Percentiles rank a stretch among this genome's conserved stretches.
phyloP scores from a whole-genome alignment of 2,113 vertebrate species.

The Strix uralensis region DNA sequence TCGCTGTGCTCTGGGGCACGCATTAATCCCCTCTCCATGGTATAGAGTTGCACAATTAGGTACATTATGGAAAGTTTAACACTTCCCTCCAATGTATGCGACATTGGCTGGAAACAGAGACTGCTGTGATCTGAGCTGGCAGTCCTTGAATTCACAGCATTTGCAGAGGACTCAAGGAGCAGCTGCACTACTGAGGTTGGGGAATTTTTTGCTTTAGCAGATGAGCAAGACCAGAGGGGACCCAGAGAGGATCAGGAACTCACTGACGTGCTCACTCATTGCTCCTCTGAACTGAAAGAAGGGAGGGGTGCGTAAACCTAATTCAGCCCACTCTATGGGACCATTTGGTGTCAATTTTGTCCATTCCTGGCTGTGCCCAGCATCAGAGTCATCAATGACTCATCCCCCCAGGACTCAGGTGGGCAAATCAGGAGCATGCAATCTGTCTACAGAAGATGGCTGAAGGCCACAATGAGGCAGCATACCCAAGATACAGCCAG shows the following conservation, averaged over 20 bases:
- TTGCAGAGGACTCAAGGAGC: constrained; percentile 17
- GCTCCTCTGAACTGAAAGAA: not conserved
- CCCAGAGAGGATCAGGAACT: not conserved
- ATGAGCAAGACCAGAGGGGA: not conserved
- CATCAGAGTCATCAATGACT: not conserved
- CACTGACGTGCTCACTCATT: not conserved
- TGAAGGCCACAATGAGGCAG: not conserved
- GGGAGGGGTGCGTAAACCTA: not conserved
- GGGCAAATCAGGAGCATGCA: not conserved
- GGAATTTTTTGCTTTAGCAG: not conserved
- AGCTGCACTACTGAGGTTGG: not conserved
- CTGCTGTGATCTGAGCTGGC: not conserved
- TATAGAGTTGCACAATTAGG: constrained; percentile 51
- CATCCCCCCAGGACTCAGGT: not conserved
- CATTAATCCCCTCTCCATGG: constrained; percentile 1
- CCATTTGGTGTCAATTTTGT: not conserved
- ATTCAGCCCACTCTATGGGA: not conserved
- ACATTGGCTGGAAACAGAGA: constrained; percentile 2
- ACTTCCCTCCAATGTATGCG: not conserved
- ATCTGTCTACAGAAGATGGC: not conserved
- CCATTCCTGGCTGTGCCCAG: not conserved
- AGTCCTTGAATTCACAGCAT: constrained; percentile 32
- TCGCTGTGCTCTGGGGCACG: constrained; percentile 19
- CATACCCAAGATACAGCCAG: not conserved
- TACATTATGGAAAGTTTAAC: constrained; percentile 44